These are phyloP conservation scores for Meloe dianella DNA, from an alignment of 2,888 invertebrate genomes.

Conservation along the genomic window DNA sequence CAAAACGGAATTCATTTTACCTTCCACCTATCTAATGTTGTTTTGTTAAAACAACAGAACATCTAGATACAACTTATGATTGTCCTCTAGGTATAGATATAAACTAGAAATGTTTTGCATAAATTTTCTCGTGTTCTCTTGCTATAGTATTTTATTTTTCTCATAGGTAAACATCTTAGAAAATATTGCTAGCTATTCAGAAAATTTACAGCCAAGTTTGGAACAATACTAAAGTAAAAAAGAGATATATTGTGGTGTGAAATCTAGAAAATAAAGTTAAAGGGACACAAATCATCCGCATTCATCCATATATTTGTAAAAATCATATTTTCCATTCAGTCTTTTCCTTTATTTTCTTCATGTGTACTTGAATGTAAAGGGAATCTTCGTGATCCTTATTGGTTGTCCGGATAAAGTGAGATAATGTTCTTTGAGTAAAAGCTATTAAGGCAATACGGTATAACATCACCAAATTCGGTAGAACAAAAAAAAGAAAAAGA, in stretches of 20 bases:
- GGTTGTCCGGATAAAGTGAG: neutral
- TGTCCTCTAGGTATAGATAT: constrained; percentile 30
- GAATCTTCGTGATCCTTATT: neutral
- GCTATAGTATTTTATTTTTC: constrained; percentile 27
- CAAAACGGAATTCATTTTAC: no score
- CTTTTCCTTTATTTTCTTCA: neutral
- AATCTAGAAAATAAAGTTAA: neutral
- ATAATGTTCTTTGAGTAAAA: neutral
- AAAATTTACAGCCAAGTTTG: constrained; percentile 31
- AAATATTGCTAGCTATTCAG: constrained; percentile 31
- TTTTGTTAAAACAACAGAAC: constrained; percentile 36
- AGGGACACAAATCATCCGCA: neutral
- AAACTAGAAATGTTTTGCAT: constrained; percentile 36
- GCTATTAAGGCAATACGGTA: neutral
- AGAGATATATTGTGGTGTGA: neutral
- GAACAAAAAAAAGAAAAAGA: neutral
- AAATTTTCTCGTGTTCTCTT: constrained; percentile 25
- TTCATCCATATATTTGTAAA: neutral
- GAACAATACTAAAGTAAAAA: constrained; percentile 17
- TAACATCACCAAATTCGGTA: neutral
- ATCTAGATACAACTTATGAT: constrained; percentile 38
- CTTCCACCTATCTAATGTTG: constrained; percentile 41
- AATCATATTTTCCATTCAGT: neutral
- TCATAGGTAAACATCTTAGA: constrained; percentile 32
- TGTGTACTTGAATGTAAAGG: neutral